Base-by-base conservation (phyloP, 2,888 invertebrate species). In the Neoascia interrupta region DNA sequence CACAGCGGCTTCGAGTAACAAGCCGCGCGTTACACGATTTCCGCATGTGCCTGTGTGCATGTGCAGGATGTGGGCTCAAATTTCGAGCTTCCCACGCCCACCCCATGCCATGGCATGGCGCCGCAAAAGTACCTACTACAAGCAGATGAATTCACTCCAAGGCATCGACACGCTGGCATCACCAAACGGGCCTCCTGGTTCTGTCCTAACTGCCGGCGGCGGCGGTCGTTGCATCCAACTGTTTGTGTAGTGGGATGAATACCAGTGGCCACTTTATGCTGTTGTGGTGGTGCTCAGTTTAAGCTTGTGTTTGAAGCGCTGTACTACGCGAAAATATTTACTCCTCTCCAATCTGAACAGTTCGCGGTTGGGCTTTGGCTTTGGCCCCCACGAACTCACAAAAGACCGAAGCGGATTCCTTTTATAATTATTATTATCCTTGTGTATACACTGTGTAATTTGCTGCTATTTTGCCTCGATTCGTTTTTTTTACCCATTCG, bases 371-470 rank as follows among this genome's bases (percentile, higher is more conserved):
- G 34, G 45, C 56, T 72, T 54, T 34, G 41, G 26, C 8, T 58
- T 36, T 28, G 11, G 10, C 41, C 37, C 43, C 23, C 19, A 64
- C 64, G 53, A 60, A 64, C 64, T 49, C 58, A 70, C 39, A 72
- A 43, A 66, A 72, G 47, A 21, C 49, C 41, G 54, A 73, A 73
- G 45, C 43, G 73, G 56, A 73, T 79, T 73, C 79, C 61, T 73
- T 73, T 79, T 63, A 70, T 76, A 76, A 76, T 76, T 68, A 79
- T 79, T 66, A 79, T 79, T 79, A 76, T 70, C 58, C 73, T 66
- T 79, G 66, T 66, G 49, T 66, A 61, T 54, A 69, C 64, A 72
- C 66, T 79, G 72, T 72, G 76, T 79, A 73, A 79, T 79, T 73
- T 73, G 66, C 37, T 68, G 54, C 16, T 47, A 11, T 31, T 60